Evolutionary conservation across 1,140 invertebrate species (phyloP), one percentile per base, ranked within the genome.

Genomic region (Pissodes strobi): DNA sequence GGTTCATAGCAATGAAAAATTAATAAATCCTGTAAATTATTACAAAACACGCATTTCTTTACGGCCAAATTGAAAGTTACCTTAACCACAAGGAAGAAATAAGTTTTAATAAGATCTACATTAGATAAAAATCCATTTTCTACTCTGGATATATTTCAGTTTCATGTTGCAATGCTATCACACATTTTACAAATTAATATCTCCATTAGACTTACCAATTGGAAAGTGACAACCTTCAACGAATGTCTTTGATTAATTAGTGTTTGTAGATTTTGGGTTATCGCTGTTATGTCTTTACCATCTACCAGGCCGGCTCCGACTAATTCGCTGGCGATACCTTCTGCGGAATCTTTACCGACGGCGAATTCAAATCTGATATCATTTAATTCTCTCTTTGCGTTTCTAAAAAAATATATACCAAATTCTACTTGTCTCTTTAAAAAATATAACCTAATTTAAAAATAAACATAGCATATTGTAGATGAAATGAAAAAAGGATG

Each of bases 351-450:
- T 79, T 93, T 89, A 1, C 92, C 93, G 10, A 91, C 87, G 2
- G 90, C 88, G 79, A 94, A 99, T 78, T 99, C 95, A 79, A 99
- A 99, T 70, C 95, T 87, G 68, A 99, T 99, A 76, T 99, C 97
- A 79, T 99, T 98, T 30, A 99, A 79, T 80, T 98, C 96, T 58
- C 90, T 83, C 69, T 89, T 90, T 38, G 90, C 84, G 81, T 99
- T 98, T 68, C 92, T 90, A 69, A 27, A 66, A 56, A 3, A 57
- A 27, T 23, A 58, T 25, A 48, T 17, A 5, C 22, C 6, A 53
- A 64, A 39, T 27, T n/a, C n/a, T n/a, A n/a, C n/a, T n/a, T n/a
- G n/a, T n/a, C n/a, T n/a, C n/a, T n/a, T n/a, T n/a, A n/a, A n/a
- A n/a, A n/a, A n/a, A n/a, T 3, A 51, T 37, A 15, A 56, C 23